Base-by-base conservation (phyloP, 2,113 vertebrate species). In the Cricetomys ansorgei region DNA sequence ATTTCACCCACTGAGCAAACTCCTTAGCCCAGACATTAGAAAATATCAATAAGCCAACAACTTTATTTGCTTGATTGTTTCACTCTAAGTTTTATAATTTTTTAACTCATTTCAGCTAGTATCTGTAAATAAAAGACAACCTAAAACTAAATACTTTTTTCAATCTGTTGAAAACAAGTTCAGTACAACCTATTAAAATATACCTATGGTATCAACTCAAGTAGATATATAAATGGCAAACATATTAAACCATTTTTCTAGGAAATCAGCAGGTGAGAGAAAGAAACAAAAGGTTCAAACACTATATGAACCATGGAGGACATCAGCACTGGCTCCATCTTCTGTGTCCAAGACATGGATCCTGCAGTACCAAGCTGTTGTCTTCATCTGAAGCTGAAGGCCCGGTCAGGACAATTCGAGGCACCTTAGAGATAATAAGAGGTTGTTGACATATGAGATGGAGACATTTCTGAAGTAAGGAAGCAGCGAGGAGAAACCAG, bases 371-470 rank as follows among this genome's bases (percentile, higher is more conserved):
- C 85, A 98, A 98, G 92, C 99, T 98, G 0, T 97, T 97, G 29
- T 99, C 99, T 90, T 99, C 99, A 94, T 99, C 99, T 1, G 99
- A 99, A 97, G 99, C 99, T 2, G 98, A 99, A 75, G 99, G 99
- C 95, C 98, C 98, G 3, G 98, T 99, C 96, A 99, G 98, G 97
- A 99, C 98, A 97, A 99, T 99, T 92, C 97, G 97, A 79, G 99
- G 99, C 97, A 99, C 99, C 99, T 99, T 98, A 85, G 95, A 91
- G 65, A 96, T 92, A 17, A 96, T 0, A 1, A 97, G 89, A 97
- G 80, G 91, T 79, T 92, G 70, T 57, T 97, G 70, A 96, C 55
- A 95, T 89, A 50, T 88, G 92, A 48, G 43, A 92, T 83, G 25
- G 29, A 96, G 19, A 77, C 12, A 90, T 53, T 93, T 97, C 73